Evolutionary conservation across 2,888 invertebrate species (phyloP).

Genomic region (Horisme vitalbata): DNA sequence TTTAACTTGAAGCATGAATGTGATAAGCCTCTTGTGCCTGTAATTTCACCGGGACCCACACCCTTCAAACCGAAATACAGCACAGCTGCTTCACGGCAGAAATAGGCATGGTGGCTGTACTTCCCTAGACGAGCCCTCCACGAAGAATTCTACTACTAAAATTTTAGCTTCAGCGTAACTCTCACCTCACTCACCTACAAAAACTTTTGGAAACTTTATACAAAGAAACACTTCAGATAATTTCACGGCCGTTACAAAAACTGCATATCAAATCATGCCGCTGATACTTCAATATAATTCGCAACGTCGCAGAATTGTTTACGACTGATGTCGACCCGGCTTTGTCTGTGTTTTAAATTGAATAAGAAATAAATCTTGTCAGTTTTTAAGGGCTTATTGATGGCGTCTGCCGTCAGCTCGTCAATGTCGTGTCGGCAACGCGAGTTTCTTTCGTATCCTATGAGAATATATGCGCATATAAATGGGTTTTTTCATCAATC

Average conservation of each 20-base stretch:
- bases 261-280: background rate
- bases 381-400: slow-evolving; percentile 61
- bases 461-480: slow-evolving; percentile 21
- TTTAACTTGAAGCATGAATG: too few species aligned
- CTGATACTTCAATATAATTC: slow-evolving; percentile 1
- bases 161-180: too few species aligned
- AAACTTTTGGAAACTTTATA: too few species aligned
- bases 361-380: slow-evolving; percentile 72
- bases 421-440: slow-evolving; percentile 25
- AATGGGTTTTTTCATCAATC: slow-evolving; percentile 30
- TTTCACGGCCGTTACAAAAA: background rate
- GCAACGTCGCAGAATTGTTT: slow-evolving; percentile 22
- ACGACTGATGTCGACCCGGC: slow-evolving; percentile 22
- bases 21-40: too few species aligned
- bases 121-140: too few species aligned
- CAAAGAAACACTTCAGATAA: background rate
- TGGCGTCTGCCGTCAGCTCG: slow-evolving; percentile 35
- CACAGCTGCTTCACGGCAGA: too few species aligned
- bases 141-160: too few species aligned
- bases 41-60: too few species aligned
- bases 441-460: slow-evolving; percentile 17
- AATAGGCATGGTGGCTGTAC: too few species aligned
- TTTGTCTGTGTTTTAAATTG: slow-evolving; percentile 59
- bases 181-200: too few species aligned
- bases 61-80: too few species aligned